phyloP scores from a whole-genome alignment of 2,888 invertebrate genomes.

The Eupsilia transversa region DNA sequence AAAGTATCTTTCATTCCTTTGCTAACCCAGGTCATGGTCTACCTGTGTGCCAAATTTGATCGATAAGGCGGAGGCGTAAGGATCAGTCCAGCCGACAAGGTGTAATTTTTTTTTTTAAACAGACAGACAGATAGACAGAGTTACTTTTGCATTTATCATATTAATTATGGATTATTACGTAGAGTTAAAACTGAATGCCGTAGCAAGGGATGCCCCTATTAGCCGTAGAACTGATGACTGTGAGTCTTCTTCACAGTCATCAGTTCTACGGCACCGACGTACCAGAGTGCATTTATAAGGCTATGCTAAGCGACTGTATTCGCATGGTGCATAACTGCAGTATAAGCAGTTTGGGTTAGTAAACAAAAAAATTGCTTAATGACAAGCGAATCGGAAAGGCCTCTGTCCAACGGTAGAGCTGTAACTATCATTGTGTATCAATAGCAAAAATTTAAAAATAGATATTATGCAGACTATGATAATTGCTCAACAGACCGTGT shows the following conservation, averaged over 20 bases:
- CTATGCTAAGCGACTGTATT: background rate
- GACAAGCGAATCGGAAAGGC: background rate
- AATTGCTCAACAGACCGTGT: background rate
- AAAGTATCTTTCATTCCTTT: no score
- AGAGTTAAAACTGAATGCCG: background rate
- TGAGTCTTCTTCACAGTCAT: no score
- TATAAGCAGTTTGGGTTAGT: background rate
- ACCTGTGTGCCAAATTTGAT: background rate
- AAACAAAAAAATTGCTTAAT: no score
- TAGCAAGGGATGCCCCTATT: background rate
- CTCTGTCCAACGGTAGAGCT: background rate
- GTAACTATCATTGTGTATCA: background rate
- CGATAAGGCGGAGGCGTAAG: no score
- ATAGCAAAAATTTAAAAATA: no score
- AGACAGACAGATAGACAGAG: background rate
- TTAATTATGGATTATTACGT: background rate
- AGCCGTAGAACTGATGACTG: background rate
- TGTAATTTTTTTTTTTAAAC: no score
- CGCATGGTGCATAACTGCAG: background rate
- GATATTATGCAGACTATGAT: no score
- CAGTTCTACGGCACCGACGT: no score
- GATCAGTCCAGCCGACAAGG: background rate
- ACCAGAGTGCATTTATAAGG: background rate
- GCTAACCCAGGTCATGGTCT: background rate
- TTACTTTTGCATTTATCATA: background rate